A percentile compares a stretch with the other conserved stretches of the same genome.
phyloP scores from a whole-genome alignment of 1,140 invertebrate species.

The Caenorhabditis tropicalis region DNA sequence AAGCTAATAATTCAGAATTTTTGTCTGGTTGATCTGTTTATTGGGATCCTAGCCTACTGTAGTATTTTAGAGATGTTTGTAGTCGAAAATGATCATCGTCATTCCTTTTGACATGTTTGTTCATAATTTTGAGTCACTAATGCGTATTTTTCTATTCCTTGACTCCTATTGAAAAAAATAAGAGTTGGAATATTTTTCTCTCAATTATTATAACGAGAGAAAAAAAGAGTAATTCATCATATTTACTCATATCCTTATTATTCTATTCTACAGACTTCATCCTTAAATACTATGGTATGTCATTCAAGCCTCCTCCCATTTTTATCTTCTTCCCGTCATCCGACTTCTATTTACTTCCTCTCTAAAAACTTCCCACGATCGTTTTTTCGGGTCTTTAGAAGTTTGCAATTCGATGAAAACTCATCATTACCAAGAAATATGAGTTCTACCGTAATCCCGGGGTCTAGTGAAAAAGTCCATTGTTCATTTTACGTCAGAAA shows the following conservation, averaged over 20 bases:
- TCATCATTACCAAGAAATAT: background rate
- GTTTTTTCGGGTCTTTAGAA: conserved; percentile 13
- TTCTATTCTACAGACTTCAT: background rate
- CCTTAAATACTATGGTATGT: conserved; percentile 9
- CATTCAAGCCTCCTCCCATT: background rate
- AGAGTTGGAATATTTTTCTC: background rate
- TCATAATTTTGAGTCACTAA: background rate
- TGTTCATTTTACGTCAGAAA: conserved; percentile 18
- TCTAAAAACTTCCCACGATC: background rate
- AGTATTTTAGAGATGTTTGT: background rate
- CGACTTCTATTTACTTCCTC: background rate
- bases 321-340: background rate
- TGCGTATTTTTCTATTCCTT: background rate
- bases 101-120: background rate
- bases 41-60: background rate
- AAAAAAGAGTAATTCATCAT: conserved; percentile 29
- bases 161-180: background rate
- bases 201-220: background rate
- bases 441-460: background rate
- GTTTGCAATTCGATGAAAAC: background rate
- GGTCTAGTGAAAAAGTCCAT: background rate
- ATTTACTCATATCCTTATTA: conserved; percentile 26
- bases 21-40: background rate
- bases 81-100: background rate
- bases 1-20: background rate